phyloP scores from a whole-genome alignment of 2,797 vertebrate genomes.

The Delichon dasypus region DNA sequence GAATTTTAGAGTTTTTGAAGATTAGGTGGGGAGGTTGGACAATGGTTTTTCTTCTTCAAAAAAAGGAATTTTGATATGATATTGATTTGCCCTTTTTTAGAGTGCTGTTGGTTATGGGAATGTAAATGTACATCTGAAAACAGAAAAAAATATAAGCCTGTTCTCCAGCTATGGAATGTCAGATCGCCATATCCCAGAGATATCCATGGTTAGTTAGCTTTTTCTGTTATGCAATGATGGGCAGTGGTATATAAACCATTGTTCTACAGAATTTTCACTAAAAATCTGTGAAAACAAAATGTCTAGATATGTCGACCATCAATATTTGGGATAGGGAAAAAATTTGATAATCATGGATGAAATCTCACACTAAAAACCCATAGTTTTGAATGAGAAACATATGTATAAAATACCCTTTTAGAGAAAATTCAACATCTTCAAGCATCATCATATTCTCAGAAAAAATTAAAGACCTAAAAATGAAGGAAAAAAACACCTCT shows the following conservation, averaged over 20 bases:
- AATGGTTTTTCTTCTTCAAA: not conserved
- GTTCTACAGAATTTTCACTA: not conserved
- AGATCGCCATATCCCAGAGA: not conserved
- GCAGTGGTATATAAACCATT: not conserved
- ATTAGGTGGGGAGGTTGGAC: fast-evolving
- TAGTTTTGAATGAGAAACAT: not conserved
- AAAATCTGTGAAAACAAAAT: not conserved
- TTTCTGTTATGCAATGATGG: not conserved
- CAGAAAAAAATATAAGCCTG: not conserved
- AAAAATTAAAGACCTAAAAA: not conserved
- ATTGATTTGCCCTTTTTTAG: not conserved
- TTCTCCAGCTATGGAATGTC: not conserved
- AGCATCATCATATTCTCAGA: not conserved
- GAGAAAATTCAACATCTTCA: not conserved
- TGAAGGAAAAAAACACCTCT: not conserved
- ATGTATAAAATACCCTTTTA: not conserved
- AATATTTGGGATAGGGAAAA: not conserved
- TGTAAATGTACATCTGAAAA: not conserved
- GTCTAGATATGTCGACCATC: not conserved
- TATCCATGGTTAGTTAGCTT: not conserved
- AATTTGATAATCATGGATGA: not conserved
- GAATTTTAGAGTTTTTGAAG: not conserved
- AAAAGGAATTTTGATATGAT: not conserved
- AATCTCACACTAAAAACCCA: not conserved
- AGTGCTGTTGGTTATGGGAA: not conserved